Base-by-base conservation (phyloP, 92 coral and sea anemone genomes). In the Virgularia gustaviana region DNA sequence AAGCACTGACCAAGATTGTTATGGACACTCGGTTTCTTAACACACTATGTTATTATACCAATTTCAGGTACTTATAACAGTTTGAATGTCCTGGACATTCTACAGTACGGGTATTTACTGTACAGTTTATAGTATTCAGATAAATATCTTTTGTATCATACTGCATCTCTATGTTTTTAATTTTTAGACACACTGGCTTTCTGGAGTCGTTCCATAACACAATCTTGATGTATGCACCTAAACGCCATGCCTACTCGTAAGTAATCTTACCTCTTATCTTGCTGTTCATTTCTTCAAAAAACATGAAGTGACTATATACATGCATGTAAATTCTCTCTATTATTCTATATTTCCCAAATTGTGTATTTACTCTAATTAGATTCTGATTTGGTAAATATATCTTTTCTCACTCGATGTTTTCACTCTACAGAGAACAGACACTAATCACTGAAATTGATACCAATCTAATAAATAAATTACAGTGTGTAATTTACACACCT, bases 1-100 rank as follows among this genome's bases (percentile, higher is more conserved):
- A 62, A 36, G 70, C 70, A 35, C 39, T 62, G 9, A 35, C 70
- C 47, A 62, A 62, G 49, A 62, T 62, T 62, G 65, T 62, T 32
- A 0, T 62, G 70, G 70, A 62, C 27, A 37, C 49, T 8, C 44
- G 70, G 20, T 62, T 62, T 31, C 49, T 62, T 23, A 62, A 62
- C 49, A 59, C 65, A 27, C 42, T 59, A 2, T 5, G 5, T 1
- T 59, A 59, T 13, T 59, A 59, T 23, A 32, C 49, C 47, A 62
- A 62, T 7, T 62, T 62, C 28, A 62, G 70, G 45, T 62, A 47
- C 3, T 47, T 19, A 15, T 47, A n/a, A n/a, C n/a, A n/a, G 55
- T 47, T 47, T 5, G 6, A 5, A 4, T 15, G 6, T 4, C 18
- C 55, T 15, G 55, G 18, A 4, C 22, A 47, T 15, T 4, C 4